Percentiles rank a stretch among this genome's conserved stretches.
These are phyloP conservation scores for Bujurquina vittata DNA, from an alignment of 2,113 vertebrate species.

Conservation along the genomic window DNA sequence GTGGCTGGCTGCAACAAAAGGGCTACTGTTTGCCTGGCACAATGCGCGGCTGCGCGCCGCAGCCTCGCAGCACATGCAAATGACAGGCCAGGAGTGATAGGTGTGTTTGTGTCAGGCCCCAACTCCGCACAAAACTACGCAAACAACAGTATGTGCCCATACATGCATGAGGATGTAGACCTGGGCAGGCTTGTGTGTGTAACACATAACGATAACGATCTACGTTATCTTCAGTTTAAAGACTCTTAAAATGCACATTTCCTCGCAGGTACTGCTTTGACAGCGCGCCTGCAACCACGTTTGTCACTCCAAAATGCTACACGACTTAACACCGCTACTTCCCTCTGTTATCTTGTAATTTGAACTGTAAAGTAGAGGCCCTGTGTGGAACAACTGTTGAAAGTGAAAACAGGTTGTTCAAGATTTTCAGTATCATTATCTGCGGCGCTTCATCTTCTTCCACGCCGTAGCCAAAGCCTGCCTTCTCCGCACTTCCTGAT, in stretches of 20 bases:
- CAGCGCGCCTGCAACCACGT: neutral
- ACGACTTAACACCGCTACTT: neutral
- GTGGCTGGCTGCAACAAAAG: conserved; percentile 70
- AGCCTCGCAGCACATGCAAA: conserved; percentile 74
- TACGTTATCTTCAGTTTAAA: neutral
- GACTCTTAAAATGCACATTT: neutral
- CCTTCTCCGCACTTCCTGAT: conserved; percentile 58
- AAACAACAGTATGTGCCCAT: neutral
- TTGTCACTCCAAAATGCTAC: neutral
- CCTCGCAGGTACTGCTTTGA: neutral
- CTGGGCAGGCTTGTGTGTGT: neutral
- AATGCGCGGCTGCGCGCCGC: conserved; percentile 60
- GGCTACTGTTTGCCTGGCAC: conserved; percentile 67
- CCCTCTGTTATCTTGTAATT: conserved; percentile 8
- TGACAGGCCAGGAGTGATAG: conserved; percentile 57
- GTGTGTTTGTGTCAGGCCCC: conserved; percentile 44
- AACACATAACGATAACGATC: no score
- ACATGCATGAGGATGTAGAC: neutral
- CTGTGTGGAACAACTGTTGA: conserved; percentile 38
- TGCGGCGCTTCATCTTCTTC: conserved; percentile 21
- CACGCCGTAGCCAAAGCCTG: conserved; percentile 13
- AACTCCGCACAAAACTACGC: neutral
- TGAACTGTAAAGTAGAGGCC: conserved; percentile 33
- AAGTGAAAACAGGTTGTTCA: conserved; percentile 79
- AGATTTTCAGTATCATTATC: conserved; percentile 60